Evolutionary conservation across 2,113 vertebrate species (phyloP).

Genomic region (Odocoileus hemionus): DNA sequence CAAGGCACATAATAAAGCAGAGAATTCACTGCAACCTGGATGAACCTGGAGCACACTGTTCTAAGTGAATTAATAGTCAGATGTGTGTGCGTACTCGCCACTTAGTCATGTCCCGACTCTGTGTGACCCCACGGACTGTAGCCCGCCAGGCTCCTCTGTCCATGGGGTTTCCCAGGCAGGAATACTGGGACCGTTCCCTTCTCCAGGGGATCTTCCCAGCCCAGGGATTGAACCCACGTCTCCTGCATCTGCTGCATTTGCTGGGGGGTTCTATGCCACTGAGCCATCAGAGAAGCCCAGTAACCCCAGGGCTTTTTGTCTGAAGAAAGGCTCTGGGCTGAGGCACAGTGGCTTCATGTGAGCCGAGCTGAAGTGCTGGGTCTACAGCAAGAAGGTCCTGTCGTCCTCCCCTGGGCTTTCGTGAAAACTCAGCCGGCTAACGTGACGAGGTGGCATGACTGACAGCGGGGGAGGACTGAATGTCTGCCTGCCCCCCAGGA

Average conservation of each 20-base stretch:
- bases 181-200: background rate
- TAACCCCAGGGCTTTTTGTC: background rate
- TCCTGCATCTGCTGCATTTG: background rate
- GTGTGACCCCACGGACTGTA: background rate
- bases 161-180: background rate
- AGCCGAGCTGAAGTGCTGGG: background rate
- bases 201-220: background rate
- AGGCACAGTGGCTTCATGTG: background rate
- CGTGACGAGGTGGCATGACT: accelerated
- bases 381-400: background rate
- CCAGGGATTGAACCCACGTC: accelerated
- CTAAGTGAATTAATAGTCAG: background rate
- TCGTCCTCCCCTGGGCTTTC: accelerated
- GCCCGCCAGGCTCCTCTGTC: background rate
- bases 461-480: accelerated
- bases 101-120: background rate
- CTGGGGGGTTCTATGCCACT: background rate
- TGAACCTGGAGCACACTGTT: background rate
- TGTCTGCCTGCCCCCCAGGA: background rate
- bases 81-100: background rate
- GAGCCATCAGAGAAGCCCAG: background rate
- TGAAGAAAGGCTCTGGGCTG: background rate
- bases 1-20: no score
- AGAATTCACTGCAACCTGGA: background rate
- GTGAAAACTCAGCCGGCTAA: background rate